Conservation (phyloP, 2,797 vertebrate genomes). For the Microctenopoma steveboyesi region DNA sequence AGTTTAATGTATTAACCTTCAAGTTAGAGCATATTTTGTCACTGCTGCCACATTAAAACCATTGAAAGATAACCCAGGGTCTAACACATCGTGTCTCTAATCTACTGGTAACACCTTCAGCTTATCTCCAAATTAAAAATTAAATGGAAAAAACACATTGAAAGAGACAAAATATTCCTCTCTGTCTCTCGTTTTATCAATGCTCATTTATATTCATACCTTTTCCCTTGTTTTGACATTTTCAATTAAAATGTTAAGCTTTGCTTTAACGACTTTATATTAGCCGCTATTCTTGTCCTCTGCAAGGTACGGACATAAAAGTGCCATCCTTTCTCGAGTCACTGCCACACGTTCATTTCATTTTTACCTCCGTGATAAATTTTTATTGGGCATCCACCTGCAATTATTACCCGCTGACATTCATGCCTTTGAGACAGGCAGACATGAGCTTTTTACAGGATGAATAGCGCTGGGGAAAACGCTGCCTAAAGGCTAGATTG, state of each 20-base stretch:
- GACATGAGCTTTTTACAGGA: constrained; percentile 76
- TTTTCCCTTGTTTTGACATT: constrained; percentile 43
- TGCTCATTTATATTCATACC: constrained; percentile 11
- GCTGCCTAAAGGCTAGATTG: constrained; percentile 81
- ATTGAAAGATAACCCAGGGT: background rate
- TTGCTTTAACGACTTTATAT: constrained; percentile 26
- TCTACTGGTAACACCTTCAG: background rate
- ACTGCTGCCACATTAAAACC: background rate
- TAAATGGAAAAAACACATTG: background rate
- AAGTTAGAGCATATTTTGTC: background rate
- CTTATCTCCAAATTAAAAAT: constrained; percentile 27
- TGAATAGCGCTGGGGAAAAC: constrained; percentile 82
- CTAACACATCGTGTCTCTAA: background rate
- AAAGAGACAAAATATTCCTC: constrained; percentile 10
- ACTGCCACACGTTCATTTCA: constrained; percentile 28
- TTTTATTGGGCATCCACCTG: constrained; percentile 62
- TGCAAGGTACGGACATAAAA: constrained; percentile 53
- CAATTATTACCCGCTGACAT: constrained; percentile 72
- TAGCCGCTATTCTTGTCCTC: constrained; percentile 40
- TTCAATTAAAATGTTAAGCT: constrained; percentile 56
- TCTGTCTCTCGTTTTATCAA: background rate
- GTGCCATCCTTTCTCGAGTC: constrained; percentile 35
- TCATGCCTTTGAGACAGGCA: constrained; percentile 62
- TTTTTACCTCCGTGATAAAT: constrained; percentile 70
- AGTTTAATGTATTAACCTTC: background rate